A percentile compares a stretch with the other conserved stretches of the same genome.
Conservation (phyloP, 2,797 vertebrate genomes). For the Enteromius viviparus region DNA sequence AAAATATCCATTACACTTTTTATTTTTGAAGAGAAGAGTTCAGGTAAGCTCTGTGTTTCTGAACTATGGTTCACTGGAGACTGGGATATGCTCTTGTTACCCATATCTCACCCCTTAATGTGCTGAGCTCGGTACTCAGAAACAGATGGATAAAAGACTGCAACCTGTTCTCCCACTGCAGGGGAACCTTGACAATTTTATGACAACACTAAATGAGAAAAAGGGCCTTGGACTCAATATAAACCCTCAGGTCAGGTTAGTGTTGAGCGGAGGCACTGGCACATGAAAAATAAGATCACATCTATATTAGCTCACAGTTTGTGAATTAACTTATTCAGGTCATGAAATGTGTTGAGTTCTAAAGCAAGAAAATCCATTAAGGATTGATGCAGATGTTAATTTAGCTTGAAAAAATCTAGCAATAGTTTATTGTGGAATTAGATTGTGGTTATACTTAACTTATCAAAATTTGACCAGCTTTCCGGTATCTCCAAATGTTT, state of each 20-base stretch:
- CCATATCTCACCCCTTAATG: slow-evolving; percentile 49
- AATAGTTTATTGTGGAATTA: not conserved
- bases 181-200: slow-evolving; percentile 37
- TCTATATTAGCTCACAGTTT: slow-evolving; percentile 15
- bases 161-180: slow-evolving; percentile 40
- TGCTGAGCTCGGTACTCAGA: slow-evolving; percentile 31
- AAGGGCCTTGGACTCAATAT: slow-evolving; percentile 27
- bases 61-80: slow-evolving; percentile 49
- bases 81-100: slow-evolving; percentile 42
- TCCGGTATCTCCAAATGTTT: not conserved
- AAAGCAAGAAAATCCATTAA: slow-evolving; percentile 24
- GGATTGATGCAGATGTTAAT: slow-evolving; percentile 15
- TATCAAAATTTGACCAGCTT: not conserved
- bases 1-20: not conserved
- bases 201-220: slow-evolving; percentile 39
- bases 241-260: slow-evolving; percentile 30
- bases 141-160: slow-evolving; percentile 34
- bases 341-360: slow-evolving; percentile 11
- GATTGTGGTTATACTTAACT: not conserved
- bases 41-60: slow-evolving; percentile 24
- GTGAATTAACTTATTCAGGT: slow-evolving; percentile 9
- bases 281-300: slow-evolving; percentile 23
- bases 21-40: not conserved
- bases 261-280: slow-evolving; percentile 1
- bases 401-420: not conserved